phyloP scores from a whole-genome alignment of 2,888 invertebrate genomes.

The Nomada ferruginata region DNA sequence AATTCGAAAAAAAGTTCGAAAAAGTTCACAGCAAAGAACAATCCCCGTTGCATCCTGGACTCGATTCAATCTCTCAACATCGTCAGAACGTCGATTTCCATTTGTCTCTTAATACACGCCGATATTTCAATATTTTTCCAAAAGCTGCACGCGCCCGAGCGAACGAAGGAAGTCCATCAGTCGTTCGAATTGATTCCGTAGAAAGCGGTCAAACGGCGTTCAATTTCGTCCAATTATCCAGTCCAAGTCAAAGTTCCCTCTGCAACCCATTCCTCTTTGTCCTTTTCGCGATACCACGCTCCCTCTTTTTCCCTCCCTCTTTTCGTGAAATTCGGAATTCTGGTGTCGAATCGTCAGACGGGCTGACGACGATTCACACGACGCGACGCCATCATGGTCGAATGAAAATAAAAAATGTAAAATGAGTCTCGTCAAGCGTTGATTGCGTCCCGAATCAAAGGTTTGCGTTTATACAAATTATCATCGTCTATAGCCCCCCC shows the following conservation, averaged over 20 bases:
- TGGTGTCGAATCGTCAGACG: slow-evolving; percentile 7
- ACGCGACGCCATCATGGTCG: slow-evolving; percentile 26
- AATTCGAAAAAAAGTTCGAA: background rate
- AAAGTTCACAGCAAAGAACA: slow-evolving; percentile 2
- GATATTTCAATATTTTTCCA: slow-evolving; percentile 28
- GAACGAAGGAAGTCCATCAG: slow-evolving; percentile 8
- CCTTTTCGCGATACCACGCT: slow-evolving; percentile 16
- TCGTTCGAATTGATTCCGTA: slow-evolving; percentile 25
- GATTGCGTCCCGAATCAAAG: slow-evolving; percentile 35
- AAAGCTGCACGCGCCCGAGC: background rate
- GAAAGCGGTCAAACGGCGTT: slow-evolving; percentile 31
- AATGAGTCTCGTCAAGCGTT: slow-evolving; percentile 34
- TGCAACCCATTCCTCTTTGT: background rate
- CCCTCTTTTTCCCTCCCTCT: background rate
- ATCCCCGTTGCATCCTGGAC: background rate
- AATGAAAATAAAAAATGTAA: slow-evolving; percentile 61
- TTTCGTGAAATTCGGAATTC: slow-evolving; percentile 42
- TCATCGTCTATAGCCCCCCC: background rate
- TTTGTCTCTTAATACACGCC: slow-evolving; percentile 16
- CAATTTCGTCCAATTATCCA: slow-evolving; percentile 40
- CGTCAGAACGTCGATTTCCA: slow-evolving; percentile 19
- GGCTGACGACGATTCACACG: slow-evolving; percentile 32
- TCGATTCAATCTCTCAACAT: slow-evolving; percentile 22
- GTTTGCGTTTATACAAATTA: slow-evolving; percentile 62
- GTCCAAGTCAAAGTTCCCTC: slow-evolving; percentile 37